Evolutionary conservation across 2,113 vertebrate species (phyloP).

Genomic region (Desmodus rotundus): DNA sequence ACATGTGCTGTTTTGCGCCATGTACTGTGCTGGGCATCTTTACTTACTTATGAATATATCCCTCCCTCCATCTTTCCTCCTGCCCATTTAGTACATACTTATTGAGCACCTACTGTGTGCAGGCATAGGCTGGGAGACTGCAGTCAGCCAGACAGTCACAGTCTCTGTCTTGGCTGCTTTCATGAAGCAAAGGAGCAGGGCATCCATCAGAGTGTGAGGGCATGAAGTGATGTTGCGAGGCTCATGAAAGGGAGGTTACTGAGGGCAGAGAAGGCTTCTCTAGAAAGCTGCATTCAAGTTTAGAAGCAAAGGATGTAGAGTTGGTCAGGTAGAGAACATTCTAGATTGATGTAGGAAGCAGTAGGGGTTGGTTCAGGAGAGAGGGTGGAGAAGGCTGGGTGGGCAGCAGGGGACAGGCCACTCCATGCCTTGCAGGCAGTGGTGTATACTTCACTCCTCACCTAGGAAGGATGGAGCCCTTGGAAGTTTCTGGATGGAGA

Average conservation of each 20-base stretch:
- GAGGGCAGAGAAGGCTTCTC: neutral
- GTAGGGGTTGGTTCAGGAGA: neutral
- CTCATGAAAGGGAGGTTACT: neutral
- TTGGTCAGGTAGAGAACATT: neutral
- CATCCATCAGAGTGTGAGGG: neutral
- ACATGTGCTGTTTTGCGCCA: neutral
- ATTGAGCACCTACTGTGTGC: too few relatives aligned
- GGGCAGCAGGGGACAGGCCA: neutral
- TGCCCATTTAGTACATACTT: rapidly evolving
- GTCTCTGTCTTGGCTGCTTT: neutral
- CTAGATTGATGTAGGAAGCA: neutral
- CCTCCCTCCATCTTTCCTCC: neutral
- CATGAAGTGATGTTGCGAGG: neutral
- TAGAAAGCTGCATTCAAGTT: neutral
- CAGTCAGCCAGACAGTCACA: neutral
- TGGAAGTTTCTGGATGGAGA: neutral
- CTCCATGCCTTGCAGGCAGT: rapidly evolving
- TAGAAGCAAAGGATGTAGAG: neutral
- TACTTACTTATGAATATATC: neutral
- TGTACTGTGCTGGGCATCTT: too few relatives aligned
- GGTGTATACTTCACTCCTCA: neutral
- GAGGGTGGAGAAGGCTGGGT: neutral
- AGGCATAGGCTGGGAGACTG: neutral
- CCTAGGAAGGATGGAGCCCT: rapidly evolving
- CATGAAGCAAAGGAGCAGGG: neutral